Evolutionary conservation across 2,797 vertebrate species (phyloP).

Genomic region (Molossus alvarezi): DNA sequence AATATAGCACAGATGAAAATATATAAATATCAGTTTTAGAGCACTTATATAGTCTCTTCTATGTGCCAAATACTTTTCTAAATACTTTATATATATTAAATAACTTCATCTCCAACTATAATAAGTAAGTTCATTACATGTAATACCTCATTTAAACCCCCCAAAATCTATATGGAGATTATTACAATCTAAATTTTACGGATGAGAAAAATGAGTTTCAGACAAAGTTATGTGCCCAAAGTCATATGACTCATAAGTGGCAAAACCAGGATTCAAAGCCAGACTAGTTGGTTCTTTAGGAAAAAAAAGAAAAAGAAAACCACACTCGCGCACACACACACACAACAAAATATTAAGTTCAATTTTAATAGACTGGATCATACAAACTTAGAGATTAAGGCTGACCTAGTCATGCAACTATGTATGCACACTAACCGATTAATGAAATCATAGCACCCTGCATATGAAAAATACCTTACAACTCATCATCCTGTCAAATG

Average conservation of each 20-base stretch:
- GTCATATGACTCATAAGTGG: not conserved
- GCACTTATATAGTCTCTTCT: not conserved
- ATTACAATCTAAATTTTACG: conserved; percentile 33
- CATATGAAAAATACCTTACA: not conserved
- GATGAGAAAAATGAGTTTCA: not conserved
- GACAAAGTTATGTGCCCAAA: conserved; percentile 16
- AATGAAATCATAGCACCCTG: not conserved
- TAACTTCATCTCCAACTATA: not conserved
- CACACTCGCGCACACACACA: not conserved
- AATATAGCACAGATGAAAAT: conserved; percentile 9
- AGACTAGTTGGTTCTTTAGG: not conserved
- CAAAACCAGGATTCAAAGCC: not conserved
- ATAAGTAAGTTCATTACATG: not conserved
- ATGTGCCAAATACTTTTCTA: not conserved
- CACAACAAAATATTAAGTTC: not conserved
- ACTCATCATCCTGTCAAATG: not conserved
- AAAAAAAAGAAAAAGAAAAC: not conserved
- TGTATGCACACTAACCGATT: not conserved
- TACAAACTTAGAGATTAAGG: not conserved
- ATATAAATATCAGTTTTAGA: not conserved
- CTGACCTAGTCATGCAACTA: not conserved
- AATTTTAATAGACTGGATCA: not conserved
- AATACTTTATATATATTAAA: conserved; percentile 13
- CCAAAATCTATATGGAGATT: conserved; percentile 27
- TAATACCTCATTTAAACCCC: not conserved